Evolutionary conservation across 2,797 vertebrate genomes (phyloP).

Genomic region (Arremon brunneinucha): DNA sequence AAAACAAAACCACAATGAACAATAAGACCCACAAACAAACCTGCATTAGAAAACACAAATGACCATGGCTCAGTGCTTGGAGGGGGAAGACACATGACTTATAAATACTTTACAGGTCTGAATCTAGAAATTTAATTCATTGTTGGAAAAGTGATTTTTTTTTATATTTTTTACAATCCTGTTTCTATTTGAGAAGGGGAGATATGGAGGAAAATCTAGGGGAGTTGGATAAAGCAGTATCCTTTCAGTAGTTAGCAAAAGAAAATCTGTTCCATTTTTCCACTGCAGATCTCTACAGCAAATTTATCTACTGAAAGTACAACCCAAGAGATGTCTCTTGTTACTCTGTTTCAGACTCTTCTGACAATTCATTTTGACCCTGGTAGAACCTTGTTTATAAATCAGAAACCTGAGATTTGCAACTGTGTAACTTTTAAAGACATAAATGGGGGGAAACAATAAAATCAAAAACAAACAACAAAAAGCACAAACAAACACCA

Average conservation of each 20-base stretch:
- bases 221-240: not conserved
- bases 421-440: not conserved
- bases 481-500: not conserved
- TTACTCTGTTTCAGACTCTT: not conserved
- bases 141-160: not conserved
- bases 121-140: not conserved
- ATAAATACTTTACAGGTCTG: not conserved
- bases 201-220: not conserved
- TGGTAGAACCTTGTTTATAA: not conserved
- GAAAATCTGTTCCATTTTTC: not conserved
- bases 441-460: not conserved
- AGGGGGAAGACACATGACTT: not conserved
- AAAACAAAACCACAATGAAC: not conserved
- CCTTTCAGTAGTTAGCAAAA: not conserved
- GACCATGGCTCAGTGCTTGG: not conserved
- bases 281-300: not conserved
- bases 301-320: not conserved
- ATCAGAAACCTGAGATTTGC: not conserved
- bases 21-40: not conserved
- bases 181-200: not conserved
- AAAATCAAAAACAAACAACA: not conserved
- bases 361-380: not conserved
- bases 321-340: not conserved
- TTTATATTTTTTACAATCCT: not conserved
- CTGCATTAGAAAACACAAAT: not conserved